Evolutionary conservation across 2,888 invertebrate genomes (phyloP).

Genomic region (Leptinotarsa haldemani): DNA sequence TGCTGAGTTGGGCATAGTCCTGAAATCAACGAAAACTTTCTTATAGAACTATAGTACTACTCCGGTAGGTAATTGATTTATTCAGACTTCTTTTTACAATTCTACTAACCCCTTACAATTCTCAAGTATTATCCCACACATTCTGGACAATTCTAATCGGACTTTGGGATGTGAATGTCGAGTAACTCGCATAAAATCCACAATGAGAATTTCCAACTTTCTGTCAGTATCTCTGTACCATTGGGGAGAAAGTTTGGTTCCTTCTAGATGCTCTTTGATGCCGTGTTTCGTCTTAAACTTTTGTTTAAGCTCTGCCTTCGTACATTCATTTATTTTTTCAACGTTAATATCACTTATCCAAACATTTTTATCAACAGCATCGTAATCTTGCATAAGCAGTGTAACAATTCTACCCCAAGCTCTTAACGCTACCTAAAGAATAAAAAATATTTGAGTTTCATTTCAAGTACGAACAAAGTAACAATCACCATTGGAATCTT

Average conservation of each 20-base stretch:
- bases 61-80: slow-evolving; percentile 32
- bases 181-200: slow-evolving; percentile 68
- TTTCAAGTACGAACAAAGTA: slow-evolving; percentile 25
- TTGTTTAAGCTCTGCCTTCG: slow-evolving; percentile 19
- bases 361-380: slow-evolving; percentile 46
- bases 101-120: slow-evolving; percentile 72
- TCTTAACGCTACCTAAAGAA: slow-evolving; percentile 64
- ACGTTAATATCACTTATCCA: slow-evolving; percentile 29
- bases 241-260: slow-evolving; percentile 64
- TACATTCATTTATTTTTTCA: background rate
- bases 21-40: slow-evolving; percentile 55
- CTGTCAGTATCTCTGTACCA: slow-evolving; percentile 73
- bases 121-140: slow-evolving; percentile 70
- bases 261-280: slow-evolving; percentile 63
- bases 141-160: slow-evolving; percentile 72
- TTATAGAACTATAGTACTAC: background rate
- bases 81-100: background rate
- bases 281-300: slow-evolving; percentile 57
- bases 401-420: slow-evolving; percentile 66
- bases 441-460: background rate
- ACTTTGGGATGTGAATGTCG: slow-evolving; percentile 74
- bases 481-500: slow-evolving; percentile 69
- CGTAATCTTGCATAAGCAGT: slow-evolving; percentile 66
- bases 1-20: slow-evolving; percentile 73
- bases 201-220: slow-evolving; percentile 69